A percentile compares a stretch with the other conserved stretches of the same genome.
Evolutionary conservation across 2,888 invertebrate species (phyloP).

Genomic region (Tetropium fuscum): DNA sequence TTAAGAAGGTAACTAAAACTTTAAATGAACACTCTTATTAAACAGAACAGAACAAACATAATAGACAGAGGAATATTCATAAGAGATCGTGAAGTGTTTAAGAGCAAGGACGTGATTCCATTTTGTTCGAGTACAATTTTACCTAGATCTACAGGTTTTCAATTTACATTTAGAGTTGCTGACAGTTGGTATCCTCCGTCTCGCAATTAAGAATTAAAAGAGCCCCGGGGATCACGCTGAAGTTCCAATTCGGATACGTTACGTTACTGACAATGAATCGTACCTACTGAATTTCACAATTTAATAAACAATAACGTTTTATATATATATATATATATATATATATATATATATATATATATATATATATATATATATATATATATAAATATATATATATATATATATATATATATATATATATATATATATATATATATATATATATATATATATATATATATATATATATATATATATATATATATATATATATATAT

Average conservation of each 20-base stretch:
- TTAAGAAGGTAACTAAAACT: slow-evolving; percentile 19
- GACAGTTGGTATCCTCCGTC: slow-evolving; percentile 50
- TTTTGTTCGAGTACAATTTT: slow-evolving; percentile 48
- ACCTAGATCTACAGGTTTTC: slow-evolving; percentile 50
- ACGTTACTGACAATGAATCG: slow-evolving; percentile 20
- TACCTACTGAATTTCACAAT: too few relatives aligned
- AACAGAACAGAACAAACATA: slow-evolving; percentile 29
- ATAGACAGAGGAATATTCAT: slow-evolving; percentile 50
- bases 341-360: too few relatives aligned
- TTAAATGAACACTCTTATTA: slow-evolving; percentile 25
- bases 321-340: too few relatives aligned
- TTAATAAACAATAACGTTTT: too few relatives aligned
- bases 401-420: too few relatives aligned
- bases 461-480: too few relatives aligned
- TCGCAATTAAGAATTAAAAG: slow-evolving; percentile 34
- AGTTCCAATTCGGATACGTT: slow-evolving; percentile 26
- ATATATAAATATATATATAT: too few relatives aligned
- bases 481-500: too few relatives aligned
- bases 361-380: too few relatives aligned
- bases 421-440: too few relatives aligned
- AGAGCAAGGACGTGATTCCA: slow-evolving; percentile 49
- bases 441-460: too few relatives aligned
- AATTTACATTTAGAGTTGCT: slow-evolving; percentile 49
- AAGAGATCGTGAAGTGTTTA: slow-evolving; percentile 44
- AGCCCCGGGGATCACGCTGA: slow-evolving; percentile 28